phyloP scores from a whole-genome alignment of 2,113 vertebrate species.

The Solea senegalensis region DNA sequence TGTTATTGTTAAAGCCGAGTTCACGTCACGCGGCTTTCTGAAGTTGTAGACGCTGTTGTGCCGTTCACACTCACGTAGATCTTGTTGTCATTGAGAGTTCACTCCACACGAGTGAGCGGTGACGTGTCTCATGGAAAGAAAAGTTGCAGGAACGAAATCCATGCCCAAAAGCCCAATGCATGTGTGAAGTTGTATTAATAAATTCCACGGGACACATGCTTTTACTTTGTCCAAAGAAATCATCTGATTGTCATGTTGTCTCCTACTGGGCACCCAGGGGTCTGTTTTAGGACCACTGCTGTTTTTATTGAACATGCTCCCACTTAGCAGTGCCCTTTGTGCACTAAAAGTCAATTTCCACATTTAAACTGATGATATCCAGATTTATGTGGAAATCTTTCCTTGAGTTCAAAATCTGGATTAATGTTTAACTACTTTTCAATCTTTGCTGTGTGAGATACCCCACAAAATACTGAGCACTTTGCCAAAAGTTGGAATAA shows the following conservation, averaged over 20 bases:
- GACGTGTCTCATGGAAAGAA: no score
- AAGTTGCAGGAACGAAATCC: no score
- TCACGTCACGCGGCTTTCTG: not conserved
- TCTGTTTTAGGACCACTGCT: not conserved
- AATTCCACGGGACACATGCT: no score
- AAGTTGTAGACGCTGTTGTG: no score
- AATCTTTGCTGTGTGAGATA: not conserved
- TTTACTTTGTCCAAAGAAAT: not conserved
- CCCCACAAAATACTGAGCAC: not conserved
- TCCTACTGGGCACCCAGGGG: not conserved
- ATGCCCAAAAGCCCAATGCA: no score
- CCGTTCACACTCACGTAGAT: no score
- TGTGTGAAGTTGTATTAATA: no score
- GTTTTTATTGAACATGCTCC: not conserved
- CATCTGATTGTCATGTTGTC: not conserved
- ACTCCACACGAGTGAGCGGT: no score
- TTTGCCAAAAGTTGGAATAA: no score
- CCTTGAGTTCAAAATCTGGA: not conserved
- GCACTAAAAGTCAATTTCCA: not conserved
- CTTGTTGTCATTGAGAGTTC: no score
- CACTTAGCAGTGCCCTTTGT: not conserved
- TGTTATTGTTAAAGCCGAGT: not conserved
- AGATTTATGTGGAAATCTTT: constrained; percentile 7
- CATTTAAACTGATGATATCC: constrained; percentile 1
- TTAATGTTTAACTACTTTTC: not conserved